These are phyloP conservation scores for Sinocyclocheilus maitianheensis DNA, from an alignment of 2,113 vertebrate genomes.

Conservation along the genomic window DNA sequence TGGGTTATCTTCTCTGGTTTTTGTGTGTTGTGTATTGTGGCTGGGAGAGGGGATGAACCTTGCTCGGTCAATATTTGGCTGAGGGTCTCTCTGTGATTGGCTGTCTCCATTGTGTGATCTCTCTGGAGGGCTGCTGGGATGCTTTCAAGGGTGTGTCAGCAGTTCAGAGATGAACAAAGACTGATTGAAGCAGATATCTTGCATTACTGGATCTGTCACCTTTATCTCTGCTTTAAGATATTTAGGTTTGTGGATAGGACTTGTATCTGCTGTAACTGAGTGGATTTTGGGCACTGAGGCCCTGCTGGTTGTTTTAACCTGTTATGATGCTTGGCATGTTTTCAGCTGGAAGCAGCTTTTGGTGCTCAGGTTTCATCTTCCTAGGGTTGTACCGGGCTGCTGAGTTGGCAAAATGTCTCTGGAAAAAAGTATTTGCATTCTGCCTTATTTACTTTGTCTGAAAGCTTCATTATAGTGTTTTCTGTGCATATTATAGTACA, in stretches of 20 bases:
- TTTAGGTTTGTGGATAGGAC: background rate
- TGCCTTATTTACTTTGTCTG: background rate
- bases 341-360: background rate
- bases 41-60: conserved; percentile 47
- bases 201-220: background rate
- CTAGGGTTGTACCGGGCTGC: background rate
- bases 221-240: background rate
- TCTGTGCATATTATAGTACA: background rate
- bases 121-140: conserved; percentile 49
- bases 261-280: background rate
- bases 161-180: conserved; percentile 71
- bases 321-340: background rate
- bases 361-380: conserved; percentile 5
- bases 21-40: conserved; percentile 27
- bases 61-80: conserved; percentile 47
- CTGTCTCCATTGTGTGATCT: conserved; percentile 60
- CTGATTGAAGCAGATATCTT: conserved; percentile 37
- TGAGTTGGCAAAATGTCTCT: background rate
- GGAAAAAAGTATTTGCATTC: background rate
- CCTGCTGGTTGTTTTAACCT: background rate
- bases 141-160: conserved; percentile 74
- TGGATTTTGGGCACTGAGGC: background rate
- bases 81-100: conserved; percentile 52
- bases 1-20: conserved; percentile 35
- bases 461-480: background rate